These are phyloP conservation scores for Leuciscus idus DNA, from an alignment of 2,113 vertebrate genomes.

Conservation along the genomic window DNA sequence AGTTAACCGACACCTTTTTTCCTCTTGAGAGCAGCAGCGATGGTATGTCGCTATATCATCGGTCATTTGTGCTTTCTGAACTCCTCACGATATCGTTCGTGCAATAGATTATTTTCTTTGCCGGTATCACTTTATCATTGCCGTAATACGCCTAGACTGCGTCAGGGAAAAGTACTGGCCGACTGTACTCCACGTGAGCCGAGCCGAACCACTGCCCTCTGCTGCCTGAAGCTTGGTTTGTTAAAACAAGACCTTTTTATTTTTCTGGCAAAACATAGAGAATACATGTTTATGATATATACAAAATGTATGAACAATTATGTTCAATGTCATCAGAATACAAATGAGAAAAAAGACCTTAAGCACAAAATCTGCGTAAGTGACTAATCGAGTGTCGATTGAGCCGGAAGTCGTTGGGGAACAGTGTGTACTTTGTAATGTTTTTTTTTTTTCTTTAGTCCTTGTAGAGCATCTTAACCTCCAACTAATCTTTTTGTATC, in stretches of 20 bases:
- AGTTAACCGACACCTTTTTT: neutral
- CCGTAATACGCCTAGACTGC: neutral
- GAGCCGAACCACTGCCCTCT: conserved; percentile 1
- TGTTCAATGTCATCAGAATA: no score
- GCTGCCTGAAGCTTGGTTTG: neutral
- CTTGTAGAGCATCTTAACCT: neutral
- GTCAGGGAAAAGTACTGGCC: conserved; percentile 43
- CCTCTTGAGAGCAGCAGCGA: no score
- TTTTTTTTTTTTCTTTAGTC: no score
- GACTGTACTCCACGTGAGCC: conserved; percentile 30
- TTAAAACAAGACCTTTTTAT: neutral
- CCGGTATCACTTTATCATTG: neutral
- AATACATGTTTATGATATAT: no score
- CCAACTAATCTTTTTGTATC: neutral
- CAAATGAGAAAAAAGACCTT: no score
- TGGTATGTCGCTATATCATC: neutral
- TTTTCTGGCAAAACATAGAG: no score
- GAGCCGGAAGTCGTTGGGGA: neutral
- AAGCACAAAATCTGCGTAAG: no score
- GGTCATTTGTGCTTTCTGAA: neutral
- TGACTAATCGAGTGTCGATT: neutral
- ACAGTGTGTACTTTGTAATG: neutral
- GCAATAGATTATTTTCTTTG: neutral
- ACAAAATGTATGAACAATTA: no score
- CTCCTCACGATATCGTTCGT: neutral